Evolutionary conservation across 2,113 vertebrate species (phyloP).

Genomic region (Thunnus maccoyii): DNA sequence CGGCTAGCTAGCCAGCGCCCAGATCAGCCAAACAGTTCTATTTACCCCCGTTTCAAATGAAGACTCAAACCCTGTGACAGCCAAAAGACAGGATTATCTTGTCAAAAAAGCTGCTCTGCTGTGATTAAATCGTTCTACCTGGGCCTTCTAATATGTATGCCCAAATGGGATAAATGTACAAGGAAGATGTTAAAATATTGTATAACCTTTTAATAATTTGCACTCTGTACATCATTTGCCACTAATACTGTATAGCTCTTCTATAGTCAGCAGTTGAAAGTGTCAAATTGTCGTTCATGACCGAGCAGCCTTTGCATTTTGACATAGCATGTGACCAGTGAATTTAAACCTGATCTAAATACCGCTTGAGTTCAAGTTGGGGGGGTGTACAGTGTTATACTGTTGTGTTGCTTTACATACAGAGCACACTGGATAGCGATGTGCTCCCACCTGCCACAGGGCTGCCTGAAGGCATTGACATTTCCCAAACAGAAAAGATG

Average conservation of each 20-base stretch:
- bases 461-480: constrained; percentile 73
- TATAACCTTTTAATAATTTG: neutral
- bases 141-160: neutral
- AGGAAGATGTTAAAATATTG: neutral
- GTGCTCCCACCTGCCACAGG: constrained; percentile 69
- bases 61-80: neutral
- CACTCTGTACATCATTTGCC: neutral
- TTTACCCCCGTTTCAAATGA: constrained; percentile 53
- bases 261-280: neutral
- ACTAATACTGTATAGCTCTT: neutral
- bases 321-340: constrained; percentile 9
- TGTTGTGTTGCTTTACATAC: constrained; percentile 46
- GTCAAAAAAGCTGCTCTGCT: neutral
- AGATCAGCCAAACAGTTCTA: constrained; percentile 60
- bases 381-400: constrained; percentile 17
- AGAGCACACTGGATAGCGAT: constrained; percentile 40
- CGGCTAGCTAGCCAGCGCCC: constrained; percentile 37
- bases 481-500: constrained; percentile 63
- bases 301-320: neutral
- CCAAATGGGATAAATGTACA: fast-evolving
- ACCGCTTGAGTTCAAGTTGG: constrained; percentile 22
- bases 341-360: constrained; percentile 46
- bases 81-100: neutral
- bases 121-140: neutral
- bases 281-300: neutral